These are phyloP conservation scores for Furcifer pardalis DNA, from an alignment of 2,797 vertebrate genomes.

Conservation along the genomic window DNA sequence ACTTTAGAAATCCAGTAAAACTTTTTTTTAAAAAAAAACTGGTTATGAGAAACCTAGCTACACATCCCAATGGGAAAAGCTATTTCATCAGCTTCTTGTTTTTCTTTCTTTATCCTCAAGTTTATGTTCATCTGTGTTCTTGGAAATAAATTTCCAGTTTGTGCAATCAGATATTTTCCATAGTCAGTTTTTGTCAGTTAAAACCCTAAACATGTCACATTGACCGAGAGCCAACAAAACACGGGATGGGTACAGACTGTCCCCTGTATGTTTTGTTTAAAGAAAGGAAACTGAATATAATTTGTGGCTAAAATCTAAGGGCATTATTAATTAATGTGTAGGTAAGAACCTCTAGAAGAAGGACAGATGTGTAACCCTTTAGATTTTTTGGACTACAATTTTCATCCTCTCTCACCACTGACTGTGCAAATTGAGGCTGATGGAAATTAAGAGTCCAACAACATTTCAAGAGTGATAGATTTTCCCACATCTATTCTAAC, in stretches of 20 bases:
- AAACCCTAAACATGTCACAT: neutral
- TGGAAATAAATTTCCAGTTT: neutral
- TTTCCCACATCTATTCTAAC: too few species aligned
- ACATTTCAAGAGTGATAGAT: too few species aligned
- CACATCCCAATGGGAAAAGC: neutral
- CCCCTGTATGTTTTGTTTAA: neutral
- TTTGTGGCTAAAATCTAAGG: neutral
- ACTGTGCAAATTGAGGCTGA: neutral
- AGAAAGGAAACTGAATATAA: neutral
- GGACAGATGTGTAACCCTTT: neutral
- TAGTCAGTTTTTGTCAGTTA: neutral
- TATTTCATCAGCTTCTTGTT: neutral
- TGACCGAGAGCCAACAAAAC: too few species aligned
- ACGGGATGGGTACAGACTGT: too few species aligned
- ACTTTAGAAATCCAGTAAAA: too few species aligned
- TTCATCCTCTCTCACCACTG: neutral
- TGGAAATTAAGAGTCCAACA: neutral
- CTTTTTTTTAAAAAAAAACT: too few species aligned
- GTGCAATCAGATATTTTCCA: neutral
- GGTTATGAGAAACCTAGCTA: too few species aligned
- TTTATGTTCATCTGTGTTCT: neutral
- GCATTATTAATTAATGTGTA: neutral
- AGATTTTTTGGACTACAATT: neutral
- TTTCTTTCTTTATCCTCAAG: neutral
- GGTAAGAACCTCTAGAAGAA: neutral